Conservation (phyloP, 2,888 invertebrate genomes). For the Phasia obesa region DNA sequence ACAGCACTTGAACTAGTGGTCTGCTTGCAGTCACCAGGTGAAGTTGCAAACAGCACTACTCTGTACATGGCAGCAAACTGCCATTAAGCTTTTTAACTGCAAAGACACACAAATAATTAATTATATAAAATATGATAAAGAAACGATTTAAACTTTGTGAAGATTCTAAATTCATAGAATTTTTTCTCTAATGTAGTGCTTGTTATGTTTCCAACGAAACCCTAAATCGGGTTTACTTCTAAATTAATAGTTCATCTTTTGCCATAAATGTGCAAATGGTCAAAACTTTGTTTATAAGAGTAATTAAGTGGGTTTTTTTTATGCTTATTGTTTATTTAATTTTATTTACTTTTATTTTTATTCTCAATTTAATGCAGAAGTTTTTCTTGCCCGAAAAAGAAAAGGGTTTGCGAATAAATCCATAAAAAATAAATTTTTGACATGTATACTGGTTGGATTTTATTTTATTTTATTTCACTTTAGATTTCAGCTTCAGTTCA, state of each 20-base stretch:
- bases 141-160: not conserved
- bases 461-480: constrained; percentile 13
- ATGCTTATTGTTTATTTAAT: constrained; percentile 10
- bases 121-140: not conserved
- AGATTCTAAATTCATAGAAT: no score
- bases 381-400: not conserved
- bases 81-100: no score
- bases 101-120: no score
- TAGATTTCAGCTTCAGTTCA: constrained; percentile 31
- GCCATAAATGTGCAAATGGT: constrained; percentile 15
- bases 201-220: not conserved
- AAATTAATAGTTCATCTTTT: not conserved
- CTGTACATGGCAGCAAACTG: no score
- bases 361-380: not conserved
- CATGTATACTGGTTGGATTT: constrained; percentile 33
- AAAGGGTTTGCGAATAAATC: constrained; percentile 42
- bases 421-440: constrained; percentile 52
- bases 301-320: constrained; percentile 14
- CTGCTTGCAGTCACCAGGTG: no score
- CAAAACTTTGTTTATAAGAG: constrained; percentile 18
- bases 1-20: no score
- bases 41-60: no score
- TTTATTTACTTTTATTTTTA: constrained; percentile 6
- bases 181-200: not conserved
- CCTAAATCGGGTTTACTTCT: not conserved